These are phyloP conservation scores for Strix aluco DNA, from an alignment of 2,113 vertebrate genomes.

Conservation along the genomic window DNA sequence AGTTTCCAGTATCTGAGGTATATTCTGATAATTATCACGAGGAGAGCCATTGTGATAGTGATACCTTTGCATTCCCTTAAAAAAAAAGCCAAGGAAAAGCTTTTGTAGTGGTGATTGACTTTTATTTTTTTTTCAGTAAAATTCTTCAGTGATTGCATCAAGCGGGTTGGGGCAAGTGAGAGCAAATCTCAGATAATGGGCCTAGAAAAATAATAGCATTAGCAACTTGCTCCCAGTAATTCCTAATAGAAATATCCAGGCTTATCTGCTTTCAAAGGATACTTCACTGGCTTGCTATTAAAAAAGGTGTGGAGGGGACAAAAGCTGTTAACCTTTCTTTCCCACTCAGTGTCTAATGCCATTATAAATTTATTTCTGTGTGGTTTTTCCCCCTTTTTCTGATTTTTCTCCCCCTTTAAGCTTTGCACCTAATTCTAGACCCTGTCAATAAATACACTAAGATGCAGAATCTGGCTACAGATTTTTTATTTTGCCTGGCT, in stretches of 20 bases:
- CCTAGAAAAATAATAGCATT: background rate
- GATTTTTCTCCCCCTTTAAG: fast-evolving
- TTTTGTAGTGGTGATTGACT: background rate
- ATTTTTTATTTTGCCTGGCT: background rate
- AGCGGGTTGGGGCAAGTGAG: background rate
- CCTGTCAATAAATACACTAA: background rate
- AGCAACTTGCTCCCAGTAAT: background rate
- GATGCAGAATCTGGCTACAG: background rate
- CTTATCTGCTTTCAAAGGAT: background rate
- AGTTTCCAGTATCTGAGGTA: background rate
- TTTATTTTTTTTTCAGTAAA: background rate
- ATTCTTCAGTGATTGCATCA: background rate
- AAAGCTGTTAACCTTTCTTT: background rate
- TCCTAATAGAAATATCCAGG: background rate
- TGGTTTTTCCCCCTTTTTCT: fast-evolving
- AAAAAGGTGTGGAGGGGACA: background rate
- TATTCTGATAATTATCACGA: background rate
- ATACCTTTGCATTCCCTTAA: background rate
- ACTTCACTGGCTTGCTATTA: background rate
- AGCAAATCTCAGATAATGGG: background rate
- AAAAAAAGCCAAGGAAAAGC: background rate
- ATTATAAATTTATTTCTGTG: background rate
- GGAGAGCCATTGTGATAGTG: background rate
- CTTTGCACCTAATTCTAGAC: background rate
- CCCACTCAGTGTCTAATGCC: background rate